Percentiles rank a stretch among this genome's conserved stretches.
phyloP scores from a whole-genome alignment of 1,140 invertebrate genomes.

The Idris sp. region DNA sequence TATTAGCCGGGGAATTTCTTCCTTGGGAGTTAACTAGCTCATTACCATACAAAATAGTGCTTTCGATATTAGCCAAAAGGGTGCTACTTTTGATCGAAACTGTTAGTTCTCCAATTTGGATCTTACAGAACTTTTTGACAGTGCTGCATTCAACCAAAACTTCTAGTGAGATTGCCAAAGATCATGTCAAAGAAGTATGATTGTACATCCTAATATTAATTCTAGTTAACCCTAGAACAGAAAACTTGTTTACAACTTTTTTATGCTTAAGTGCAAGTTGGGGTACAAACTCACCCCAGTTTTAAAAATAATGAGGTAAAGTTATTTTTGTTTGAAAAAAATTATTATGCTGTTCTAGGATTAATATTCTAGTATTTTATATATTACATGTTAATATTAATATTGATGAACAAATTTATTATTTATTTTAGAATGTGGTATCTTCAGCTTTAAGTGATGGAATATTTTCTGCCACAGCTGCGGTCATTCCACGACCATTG shows the following conservation, averaged over 20 bases:
- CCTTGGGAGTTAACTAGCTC: constrained; percentile 84
- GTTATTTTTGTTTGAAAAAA: too few species aligned
- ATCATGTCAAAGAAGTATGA: constrained; percentile 24
- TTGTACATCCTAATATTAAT: too few species aligned
- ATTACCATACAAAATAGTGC: constrained; percentile 81
- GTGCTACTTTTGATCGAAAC: constrained; percentile 74
- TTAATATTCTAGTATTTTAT: too few species aligned
- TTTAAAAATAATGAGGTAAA: too few species aligned
- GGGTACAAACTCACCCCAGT: too few species aligned
- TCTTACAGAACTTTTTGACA: constrained; percentile 61
- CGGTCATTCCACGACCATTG: constrained; percentile 67
- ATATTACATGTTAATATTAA: too few species aligned
- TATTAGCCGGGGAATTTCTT: constrained; percentile 81
- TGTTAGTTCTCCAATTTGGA: constrained; percentile 67
- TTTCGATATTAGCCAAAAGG: constrained; percentile 81
- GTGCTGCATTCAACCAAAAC: constrained; percentile 49
- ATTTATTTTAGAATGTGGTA: constrained; percentile 48
- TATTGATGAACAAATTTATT: not conserved
- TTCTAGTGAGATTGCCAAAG: constrained; percentile 4
- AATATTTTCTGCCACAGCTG: constrained; percentile 70
- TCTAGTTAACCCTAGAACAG: too few species aligned
- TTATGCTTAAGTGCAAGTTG: too few species aligned
- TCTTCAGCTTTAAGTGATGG: constrained; percentile 67
- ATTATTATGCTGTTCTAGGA: too few species aligned
- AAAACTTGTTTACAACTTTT: too few species aligned